A percentile compares a stretch with the other conserved stretches of the same genome.
These are phyloP conservation scores for Lethrus apterus DNA, from an alignment of 1,140 invertebrate genomes.

Conservation along the genomic window DNA sequence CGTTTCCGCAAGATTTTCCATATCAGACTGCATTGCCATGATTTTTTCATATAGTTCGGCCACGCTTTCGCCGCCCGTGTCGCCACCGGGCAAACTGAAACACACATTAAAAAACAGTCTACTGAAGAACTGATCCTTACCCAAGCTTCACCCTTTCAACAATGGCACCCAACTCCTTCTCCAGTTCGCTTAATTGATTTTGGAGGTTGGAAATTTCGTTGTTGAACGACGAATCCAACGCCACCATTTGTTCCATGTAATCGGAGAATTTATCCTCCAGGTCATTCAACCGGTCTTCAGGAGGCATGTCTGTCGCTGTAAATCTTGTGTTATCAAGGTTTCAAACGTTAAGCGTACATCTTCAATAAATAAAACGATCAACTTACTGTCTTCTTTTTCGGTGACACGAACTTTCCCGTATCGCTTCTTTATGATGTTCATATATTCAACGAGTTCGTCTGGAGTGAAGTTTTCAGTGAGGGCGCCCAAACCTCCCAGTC, in stretches of 20 bases:
- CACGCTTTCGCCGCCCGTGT: constrained; percentile 16
- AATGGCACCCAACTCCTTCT: constrained; percentile 27
- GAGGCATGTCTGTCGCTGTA: background rate
- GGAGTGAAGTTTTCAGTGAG: background rate
- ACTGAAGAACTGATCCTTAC: constrained; percentile 9
- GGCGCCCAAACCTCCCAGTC: background rate
- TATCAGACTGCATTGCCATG: constrained; percentile 36
- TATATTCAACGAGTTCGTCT: constrained; percentile 2
- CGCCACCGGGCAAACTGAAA: constrained; percentile 13
- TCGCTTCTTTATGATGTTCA: constrained; percentile 7
- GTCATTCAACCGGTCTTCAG: constrained; percentile 7
- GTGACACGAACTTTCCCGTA: background rate
- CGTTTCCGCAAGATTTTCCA: constrained; percentile 36
- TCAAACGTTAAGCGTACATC: too few relatives aligned
- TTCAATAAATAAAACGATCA: too few relatives aligned
- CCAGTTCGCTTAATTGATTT: constrained; percentile 29
- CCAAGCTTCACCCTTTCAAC: constrained; percentile 25
- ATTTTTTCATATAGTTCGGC: constrained; percentile 36
- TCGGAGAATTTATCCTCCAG: constrained; percentile 20
- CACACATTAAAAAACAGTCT: background rate
- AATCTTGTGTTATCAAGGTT: too few relatives aligned
- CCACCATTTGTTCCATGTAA: constrained; percentile 27
- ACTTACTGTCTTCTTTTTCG: background rate
- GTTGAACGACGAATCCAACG: constrained; percentile 29
- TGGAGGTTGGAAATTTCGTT: constrained; percentile 28